These are phyloP conservation scores for Pipistrellus nathusii DNA, from an alignment of 2,797 vertebrate genomes.

Conservation along the genomic window DNA sequence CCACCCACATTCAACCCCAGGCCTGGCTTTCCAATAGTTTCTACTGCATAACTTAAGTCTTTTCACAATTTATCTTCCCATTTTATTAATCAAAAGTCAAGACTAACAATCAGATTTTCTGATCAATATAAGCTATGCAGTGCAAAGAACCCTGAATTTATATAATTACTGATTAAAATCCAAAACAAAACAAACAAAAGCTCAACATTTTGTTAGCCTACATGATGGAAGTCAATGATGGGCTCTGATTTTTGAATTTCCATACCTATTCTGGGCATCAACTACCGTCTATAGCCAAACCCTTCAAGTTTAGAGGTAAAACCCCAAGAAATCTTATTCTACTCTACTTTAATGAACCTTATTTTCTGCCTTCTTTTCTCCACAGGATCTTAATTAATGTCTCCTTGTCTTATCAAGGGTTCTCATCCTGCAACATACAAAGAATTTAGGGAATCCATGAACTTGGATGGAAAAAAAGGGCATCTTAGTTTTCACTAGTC, in stretches of 20 bases:
- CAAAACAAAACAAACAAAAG: conserved; percentile 29
- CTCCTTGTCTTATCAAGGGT: background rate
- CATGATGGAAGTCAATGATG: background rate
- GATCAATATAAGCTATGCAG: background rate
- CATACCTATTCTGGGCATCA: background rate
- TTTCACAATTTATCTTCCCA: background rate
- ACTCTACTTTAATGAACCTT: background rate
- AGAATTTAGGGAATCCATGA: background rate
- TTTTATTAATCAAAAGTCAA: conserved; percentile 39
- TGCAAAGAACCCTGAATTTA: background rate
- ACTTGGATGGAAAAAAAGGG: background rate
- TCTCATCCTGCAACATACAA: background rate
- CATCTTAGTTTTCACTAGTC: background rate
- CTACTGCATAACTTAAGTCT: background rate
- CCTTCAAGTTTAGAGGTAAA: background rate
- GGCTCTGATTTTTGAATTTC: background rate
- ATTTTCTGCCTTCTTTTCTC: background rate
- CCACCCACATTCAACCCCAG: background rate
- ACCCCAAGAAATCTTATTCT: background rate
- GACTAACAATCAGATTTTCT: background rate
- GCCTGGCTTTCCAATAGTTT: conserved; percentile 18
- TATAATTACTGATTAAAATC: background rate
- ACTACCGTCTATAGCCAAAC: background rate
- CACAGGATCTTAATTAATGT: conserved; percentile 21
- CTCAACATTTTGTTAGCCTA: background rate